Percentiles rank a stretch among this genome's conserved stretches.
Conservation (phyloP, 2,888 invertebrate genomes). For the Deilephila porcellus region DNA sequence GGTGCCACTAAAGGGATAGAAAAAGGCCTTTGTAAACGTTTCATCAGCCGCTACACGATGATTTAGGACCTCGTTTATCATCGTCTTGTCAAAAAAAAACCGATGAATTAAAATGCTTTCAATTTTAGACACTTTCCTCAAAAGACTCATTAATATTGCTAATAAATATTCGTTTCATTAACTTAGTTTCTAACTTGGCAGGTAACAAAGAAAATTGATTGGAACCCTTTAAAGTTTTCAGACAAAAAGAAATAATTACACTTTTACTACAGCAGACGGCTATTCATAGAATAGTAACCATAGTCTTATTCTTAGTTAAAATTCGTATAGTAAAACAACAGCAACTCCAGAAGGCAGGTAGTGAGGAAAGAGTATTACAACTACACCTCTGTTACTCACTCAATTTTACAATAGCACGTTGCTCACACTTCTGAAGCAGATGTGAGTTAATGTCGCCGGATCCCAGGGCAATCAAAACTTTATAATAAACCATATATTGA, state of each 20-base stretch:
- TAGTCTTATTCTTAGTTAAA: too few species aligned
- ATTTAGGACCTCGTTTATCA: conserved; percentile 55
- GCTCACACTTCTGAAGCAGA: background rate
- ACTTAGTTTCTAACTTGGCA: background rate
- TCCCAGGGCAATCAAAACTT: conserved; percentile 20
- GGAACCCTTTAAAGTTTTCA: background rate
- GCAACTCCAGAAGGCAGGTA: background rate
- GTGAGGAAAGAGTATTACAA: background rate
- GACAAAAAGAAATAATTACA: too few species aligned
- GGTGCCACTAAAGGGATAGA: conserved; percentile 56
- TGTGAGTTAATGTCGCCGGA: background rate
- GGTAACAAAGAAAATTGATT: background rate
- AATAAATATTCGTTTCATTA: background rate
- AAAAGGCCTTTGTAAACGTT: conserved; percentile 60
- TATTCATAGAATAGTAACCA: too few species aligned
- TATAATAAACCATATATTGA: conserved; percentile 21
- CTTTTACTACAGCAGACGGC: too few species aligned
- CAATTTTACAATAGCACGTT: conserved; percentile 3
- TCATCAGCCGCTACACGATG: conserved; percentile 47
- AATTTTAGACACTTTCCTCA: background rate
- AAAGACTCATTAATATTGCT: background rate
- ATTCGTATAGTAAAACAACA: too few species aligned
- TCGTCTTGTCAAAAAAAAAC: conserved; percentile 54
- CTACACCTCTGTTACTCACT: background rate
- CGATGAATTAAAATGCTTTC: background rate